phyloP scores from a whole-genome alignment of 2,888 invertebrate species.

The Sphaeridia pumilis region DNA sequence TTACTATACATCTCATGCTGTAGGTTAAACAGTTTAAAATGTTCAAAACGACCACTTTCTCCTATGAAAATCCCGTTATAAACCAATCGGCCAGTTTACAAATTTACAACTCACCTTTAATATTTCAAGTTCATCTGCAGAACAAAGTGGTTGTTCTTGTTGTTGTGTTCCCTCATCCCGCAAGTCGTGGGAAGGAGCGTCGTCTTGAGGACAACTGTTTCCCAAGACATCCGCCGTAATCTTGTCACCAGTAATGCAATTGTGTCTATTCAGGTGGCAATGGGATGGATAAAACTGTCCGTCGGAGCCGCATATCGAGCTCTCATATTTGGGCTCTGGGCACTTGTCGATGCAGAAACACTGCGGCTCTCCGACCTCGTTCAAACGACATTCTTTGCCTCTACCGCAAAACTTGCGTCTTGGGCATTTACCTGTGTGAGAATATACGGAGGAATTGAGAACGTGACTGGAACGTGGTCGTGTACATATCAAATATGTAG shows the following conservation, averaged over 20 bases:
- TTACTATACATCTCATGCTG: no score
- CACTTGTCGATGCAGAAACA: slow-evolving; percentile 33
- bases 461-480: no score
- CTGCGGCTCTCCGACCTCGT: slow-evolving; percentile 25
- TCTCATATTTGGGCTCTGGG: slow-evolving; percentile 14
- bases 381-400: slow-evolving; percentile 31
- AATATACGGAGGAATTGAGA: no score
- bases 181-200: slow-evolving; percentile 12
- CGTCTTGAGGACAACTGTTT: slow-evolving; percentile 15
- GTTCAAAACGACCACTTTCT: neutral
- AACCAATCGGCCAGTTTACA: no score
- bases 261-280: slow-evolving; percentile 30
- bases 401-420: slow-evolving; percentile 24
- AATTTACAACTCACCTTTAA: slow-evolving; percentile 48
- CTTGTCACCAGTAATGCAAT: slow-evolving; percentile 16
- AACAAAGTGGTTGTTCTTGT: slow-evolving; percentile 43
- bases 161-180: no score
- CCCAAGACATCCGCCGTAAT: slow-evolving; percentile 5
- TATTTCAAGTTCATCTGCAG: slow-evolving; percentile 56
- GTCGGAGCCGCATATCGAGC: slow-evolving; percentile 30
- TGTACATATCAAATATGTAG: no score
- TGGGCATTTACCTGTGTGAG: slow-evolving; percentile 15
- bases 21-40: no score
- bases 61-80: neutral
- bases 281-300: slow-evolving; percentile 21